These are phyloP conservation scores for Hylyphantes graminicola DNA, from an alignment of 1,140 invertebrate genomes.

Conservation along the genomic window DNA sequence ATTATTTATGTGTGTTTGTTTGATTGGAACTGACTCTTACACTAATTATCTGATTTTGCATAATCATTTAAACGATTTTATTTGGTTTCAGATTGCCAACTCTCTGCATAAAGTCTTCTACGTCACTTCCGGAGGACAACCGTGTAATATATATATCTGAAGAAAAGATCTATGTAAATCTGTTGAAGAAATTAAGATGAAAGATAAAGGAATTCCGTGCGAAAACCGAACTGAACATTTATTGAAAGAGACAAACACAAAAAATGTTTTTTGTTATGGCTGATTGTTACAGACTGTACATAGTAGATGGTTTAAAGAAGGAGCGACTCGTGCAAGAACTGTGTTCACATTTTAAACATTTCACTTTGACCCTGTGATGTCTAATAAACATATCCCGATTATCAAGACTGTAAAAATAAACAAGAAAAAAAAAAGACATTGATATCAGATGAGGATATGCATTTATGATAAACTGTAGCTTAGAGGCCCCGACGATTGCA, in stretches of 20 bases:
- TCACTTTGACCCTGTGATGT: constrained; percentile 51
- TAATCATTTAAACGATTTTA: background rate
- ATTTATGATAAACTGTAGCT: no score
- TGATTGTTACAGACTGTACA: constrained; percentile 23
- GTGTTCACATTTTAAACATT: constrained; percentile 46
- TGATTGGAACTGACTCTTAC: background rate
- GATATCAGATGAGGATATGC: no score
- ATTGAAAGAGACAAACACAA: background rate
- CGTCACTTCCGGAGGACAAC: constrained; percentile 31
- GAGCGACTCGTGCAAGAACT: constrained; percentile 7
- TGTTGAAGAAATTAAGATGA: constrained; percentile 30
- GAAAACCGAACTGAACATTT: constrained; percentile 4
- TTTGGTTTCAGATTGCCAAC: constrained; percentile 44
- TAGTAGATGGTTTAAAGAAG: background rate
- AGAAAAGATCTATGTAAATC: constrained; percentile 52
- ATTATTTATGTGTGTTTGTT: background rate
- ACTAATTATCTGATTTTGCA: background rate
- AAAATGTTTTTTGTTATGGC: constrained; percentile 30
- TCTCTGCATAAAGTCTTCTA: constrained; percentile 39
- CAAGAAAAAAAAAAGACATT: no score
- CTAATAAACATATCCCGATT: constrained; percentile 29
- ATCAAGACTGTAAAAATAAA: background rate
- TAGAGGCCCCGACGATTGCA: no score
- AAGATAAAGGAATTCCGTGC: background rate
- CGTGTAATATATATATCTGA: constrained; percentile 51